Evolutionary conservation across 2,888 invertebrate species (phyloP), one percentile per base, ranked within the genome.

Genomic region (Eretmocerus hayati): DNA sequence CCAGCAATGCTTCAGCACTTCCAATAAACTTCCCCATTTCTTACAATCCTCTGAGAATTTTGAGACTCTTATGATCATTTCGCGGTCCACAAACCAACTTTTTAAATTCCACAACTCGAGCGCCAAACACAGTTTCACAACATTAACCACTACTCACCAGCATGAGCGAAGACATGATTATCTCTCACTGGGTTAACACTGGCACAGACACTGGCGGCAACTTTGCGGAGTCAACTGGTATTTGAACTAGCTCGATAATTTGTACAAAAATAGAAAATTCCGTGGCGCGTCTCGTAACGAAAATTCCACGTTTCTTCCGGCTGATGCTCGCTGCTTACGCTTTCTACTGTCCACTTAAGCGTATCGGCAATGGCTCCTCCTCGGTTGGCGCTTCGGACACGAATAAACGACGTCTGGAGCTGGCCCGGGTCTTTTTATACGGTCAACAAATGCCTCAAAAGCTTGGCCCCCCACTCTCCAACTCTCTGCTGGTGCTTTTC

Each of bases 321-420:
- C n/a, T n/a, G n/a, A n/a, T n/a, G n/a, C n/a, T n/a, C n/a, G n/a
- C n/a, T n/a, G n/a, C n/a, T n/a, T n/a, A n/a, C n/a, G n/a, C n/a
- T n/a, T n/a, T n/a, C n/a, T n/a, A n/a, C n/a, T n/a, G n/a, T n/a
- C n/a, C n/a, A n/a, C n/a, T n/a, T n/a, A n/a, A n/a, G n/a, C n/a
- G n/a, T n/a, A n/a, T n/a, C n/a, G n/a, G n/a, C n/a, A n/a, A n/a
- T n/a, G 26, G 21, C 16, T 11, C 21, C 9, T 20, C n/a, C 22
- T 16, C 13, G 21, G 9, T 33, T 13, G 33, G 46, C 33, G 42
- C 8, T 23, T 33, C 31, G 20, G 13, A n/a, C 26, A 39, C 39
- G 48, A 53, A 50, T 53, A 48, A 53, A 53, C 48, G 45, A 40
- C 35, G 32, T 16, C 53, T 53, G 53, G 53, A 53, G 48, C 38